Conservation (phyloP, 2,113 vertebrate species). For the Haemorhous mexicanus region DNA sequence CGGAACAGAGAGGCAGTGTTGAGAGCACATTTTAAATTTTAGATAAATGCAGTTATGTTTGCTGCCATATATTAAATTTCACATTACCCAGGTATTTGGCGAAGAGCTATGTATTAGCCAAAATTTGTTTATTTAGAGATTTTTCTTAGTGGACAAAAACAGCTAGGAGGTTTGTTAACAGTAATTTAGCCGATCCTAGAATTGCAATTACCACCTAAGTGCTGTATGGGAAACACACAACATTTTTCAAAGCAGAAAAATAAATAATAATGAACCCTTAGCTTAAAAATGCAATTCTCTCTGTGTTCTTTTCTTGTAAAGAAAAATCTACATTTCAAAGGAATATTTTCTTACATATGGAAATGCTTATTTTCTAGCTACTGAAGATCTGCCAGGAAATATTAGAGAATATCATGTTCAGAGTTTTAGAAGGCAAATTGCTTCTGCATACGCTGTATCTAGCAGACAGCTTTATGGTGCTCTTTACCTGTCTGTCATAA, state of each 20-base stretch:
- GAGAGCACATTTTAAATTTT: not conserved
- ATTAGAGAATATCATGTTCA: constrained; percentile 48
- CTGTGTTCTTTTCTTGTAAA: constrained; percentile 33
- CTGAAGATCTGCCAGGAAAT: constrained; percentile 51
- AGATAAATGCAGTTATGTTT: not conserved
- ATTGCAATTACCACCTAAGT: constrained; percentile 32
- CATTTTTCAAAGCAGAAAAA: constrained; percentile 55
- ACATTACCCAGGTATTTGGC: not conserved
- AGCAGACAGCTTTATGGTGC: constrained; percentile 46
- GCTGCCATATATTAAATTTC: not conserved
- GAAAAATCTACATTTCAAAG: constrained; percentile 66
- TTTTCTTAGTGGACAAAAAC: not conserved
- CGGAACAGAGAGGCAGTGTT: not conserved
- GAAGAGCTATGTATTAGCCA: not conserved
- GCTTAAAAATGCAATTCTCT: constrained; percentile 28
- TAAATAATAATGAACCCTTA: constrained; percentile 33
- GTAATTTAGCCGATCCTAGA: constrained; percentile 33
- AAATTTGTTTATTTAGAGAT: constrained; percentile 30
- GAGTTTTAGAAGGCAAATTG: constrained; percentile 67
- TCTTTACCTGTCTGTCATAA: constrained; percentile 46
- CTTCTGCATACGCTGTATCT: constrained; percentile 35
- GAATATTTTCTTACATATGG: constrained; percentile 57
- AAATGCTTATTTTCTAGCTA: constrained; percentile 63
- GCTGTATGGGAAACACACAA: constrained; percentile 20
- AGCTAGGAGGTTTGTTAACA: not conserved